Conservation (phyloP, 2,113 vertebrate species). For the Pseudois nayaur region DNA sequence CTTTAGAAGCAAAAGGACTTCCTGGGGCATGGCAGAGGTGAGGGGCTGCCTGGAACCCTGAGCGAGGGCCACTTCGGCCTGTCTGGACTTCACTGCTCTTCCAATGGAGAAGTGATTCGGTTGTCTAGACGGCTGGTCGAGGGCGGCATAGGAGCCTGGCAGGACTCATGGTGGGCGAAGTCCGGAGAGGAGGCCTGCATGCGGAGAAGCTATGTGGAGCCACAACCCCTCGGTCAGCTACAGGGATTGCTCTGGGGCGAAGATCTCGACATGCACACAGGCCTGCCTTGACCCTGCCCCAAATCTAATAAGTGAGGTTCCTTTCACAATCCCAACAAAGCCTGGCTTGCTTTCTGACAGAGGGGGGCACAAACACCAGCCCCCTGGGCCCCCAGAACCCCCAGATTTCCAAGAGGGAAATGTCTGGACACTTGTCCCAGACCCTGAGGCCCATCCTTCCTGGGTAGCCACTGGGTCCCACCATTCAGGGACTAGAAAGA, state of each 20-base stretch:
- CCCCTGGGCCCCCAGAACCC: not conserved
- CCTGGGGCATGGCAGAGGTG: not conserved
- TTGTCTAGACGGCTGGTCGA: not conserved
- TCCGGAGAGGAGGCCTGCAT: not conserved
- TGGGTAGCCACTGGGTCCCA: not conserved
- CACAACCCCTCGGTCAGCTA: not conserved
- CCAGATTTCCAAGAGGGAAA: not conserved
- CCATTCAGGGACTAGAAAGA: not conserved
- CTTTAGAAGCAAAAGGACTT: not conserved
- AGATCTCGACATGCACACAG: accelerated
- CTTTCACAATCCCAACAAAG: not conserved
- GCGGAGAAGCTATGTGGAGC: not conserved
- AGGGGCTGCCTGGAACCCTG: not conserved
- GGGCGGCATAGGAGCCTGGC: accelerated
- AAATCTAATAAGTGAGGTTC: not conserved
- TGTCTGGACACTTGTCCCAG: not conserved
- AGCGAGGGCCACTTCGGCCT: accelerated
- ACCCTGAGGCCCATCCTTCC: not conserved
- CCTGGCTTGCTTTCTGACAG: not conserved
- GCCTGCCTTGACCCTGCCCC: not conserved
- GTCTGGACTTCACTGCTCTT: not conserved
- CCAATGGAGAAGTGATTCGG: not conserved
- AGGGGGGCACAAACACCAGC: not conserved
- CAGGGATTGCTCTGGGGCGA: not conserved
- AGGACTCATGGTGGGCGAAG: accelerated